Evolutionary conservation across 2,797 vertebrate genomes (phyloP).

Genomic region (Sebastes aleutianus): DNA sequence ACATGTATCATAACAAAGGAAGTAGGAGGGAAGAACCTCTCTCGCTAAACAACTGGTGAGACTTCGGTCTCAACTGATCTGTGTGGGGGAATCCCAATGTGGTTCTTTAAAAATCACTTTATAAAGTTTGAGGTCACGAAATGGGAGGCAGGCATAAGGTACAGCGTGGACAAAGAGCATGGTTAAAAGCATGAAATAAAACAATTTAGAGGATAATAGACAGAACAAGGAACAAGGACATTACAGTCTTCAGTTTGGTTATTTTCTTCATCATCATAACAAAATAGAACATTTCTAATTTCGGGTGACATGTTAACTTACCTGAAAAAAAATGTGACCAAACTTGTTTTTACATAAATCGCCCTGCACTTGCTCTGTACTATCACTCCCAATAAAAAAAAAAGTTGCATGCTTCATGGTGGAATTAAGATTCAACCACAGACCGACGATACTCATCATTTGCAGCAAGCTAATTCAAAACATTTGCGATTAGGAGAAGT

Average conservation of each 20-base stretch:
- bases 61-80: background rate
- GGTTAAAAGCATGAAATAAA: background rate
- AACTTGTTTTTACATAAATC: background rate
- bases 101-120: background rate
- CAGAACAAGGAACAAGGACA: background rate
- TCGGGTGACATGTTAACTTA: background rate
- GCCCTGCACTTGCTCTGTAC: background rate
- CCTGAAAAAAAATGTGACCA: background rate
- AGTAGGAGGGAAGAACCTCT: background rate
- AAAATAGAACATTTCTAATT: background rate
- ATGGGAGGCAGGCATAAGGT: background rate
- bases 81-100: background rate
- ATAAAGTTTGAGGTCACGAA: background rate
- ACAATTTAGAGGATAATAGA: background rate
- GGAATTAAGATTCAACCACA: background rate
- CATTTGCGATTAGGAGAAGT: conserved; percentile 37
- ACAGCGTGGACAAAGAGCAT: background rate
- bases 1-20: background rate
- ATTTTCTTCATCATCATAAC: background rate
- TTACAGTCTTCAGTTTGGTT: too few species aligned
- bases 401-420: background rate
- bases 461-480: background rate
- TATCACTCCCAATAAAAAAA: background rate
- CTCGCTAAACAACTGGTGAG: too few species aligned
- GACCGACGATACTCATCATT: background rate